Evolutionary conservation across 2,888 invertebrate species (phyloP).

Genomic region (Volucella bombylans): DNA sequence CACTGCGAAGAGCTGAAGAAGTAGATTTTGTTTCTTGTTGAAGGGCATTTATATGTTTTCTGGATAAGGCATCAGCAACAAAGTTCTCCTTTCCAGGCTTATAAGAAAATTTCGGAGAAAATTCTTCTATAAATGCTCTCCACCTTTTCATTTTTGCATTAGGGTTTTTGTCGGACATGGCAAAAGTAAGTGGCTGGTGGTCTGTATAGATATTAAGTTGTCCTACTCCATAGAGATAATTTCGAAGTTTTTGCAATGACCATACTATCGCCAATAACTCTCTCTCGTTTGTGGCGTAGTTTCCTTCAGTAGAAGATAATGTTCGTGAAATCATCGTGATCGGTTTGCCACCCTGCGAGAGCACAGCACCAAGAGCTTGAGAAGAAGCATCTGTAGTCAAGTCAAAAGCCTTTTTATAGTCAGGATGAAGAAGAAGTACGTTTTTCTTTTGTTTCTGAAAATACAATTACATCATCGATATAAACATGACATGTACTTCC

Average conservation of each 20-base stretch:
- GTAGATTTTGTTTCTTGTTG: background rate
- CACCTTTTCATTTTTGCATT: slow-evolving; percentile 61
- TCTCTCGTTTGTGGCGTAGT: slow-evolving; percentile 77
- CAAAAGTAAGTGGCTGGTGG: slow-evolving; percentile 51
- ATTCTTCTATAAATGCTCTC: slow-evolving; percentile 46
- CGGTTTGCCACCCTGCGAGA: slow-evolving; percentile 75
- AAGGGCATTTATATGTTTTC: slow-evolving; percentile 19
- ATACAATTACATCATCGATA: slow-evolving; percentile 44
- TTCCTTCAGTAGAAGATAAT: slow-evolving; percentile 71
- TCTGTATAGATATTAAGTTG: slow-evolving; percentile 56
- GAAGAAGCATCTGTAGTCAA: slow-evolving; percentile 77
- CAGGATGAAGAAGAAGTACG: slow-evolving; percentile 73
- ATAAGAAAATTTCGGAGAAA: slow-evolving; percentile 39
- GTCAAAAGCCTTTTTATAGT: slow-evolving; percentile 76
- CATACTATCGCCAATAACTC: slow-evolving; percentile 78
- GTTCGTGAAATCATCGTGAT: slow-evolving; percentile 76
- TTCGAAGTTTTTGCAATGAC: slow-evolving; percentile 78
- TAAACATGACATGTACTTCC: slow-evolving; percentile 22
- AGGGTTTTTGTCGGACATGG: slow-evolving; percentile 45
- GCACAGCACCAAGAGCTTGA: slow-evolving; percentile 75
- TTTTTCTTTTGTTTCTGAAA: slow-evolving; percentile 24
- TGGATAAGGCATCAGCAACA: slow-evolving; percentile 25
- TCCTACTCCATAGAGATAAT: slow-evolving; percentile 77
- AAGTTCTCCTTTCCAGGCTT: slow-evolving; percentile 27
- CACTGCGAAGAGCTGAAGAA: slow-evolving; percentile 18